Evolutionary conservation across 2,888 invertebrate genomes (phyloP).

Genomic region (Gastrophysa polygoni): DNA sequence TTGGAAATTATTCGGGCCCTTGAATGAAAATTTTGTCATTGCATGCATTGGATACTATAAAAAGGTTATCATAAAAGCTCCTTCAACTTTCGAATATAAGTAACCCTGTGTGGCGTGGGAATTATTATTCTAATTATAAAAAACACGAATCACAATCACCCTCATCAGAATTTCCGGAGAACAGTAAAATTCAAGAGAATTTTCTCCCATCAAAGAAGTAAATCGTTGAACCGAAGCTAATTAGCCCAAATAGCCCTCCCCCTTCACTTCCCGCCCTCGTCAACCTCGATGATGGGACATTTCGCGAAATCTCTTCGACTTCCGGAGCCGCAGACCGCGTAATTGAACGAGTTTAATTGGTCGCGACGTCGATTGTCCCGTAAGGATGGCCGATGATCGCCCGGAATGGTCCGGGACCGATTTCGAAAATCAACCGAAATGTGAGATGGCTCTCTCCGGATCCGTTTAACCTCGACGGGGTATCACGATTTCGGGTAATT

Average conservation of each 20-base stretch:
- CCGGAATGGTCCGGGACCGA: neutral
- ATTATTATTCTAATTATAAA: too few species aligned
- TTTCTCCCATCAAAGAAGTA: neutral
- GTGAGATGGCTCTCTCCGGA: neutral
- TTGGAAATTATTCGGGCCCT: too few species aligned
- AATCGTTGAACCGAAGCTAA: neutral
- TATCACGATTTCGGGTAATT: too few species aligned
- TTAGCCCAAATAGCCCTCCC: neutral
- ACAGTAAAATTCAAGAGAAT: neutral
- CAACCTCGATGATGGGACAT: neutral
- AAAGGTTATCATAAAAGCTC: too few species aligned
- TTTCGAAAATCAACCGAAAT: neutral
- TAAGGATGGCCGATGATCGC: neutral
- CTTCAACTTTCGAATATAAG: too few species aligned
- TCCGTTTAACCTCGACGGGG: neutral
- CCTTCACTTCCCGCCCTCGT: neutral
- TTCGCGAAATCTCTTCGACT: neutral
- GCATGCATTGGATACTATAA: too few species aligned
- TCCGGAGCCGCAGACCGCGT: neutral
- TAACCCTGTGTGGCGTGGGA: too few species aligned
- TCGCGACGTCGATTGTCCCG: neutral
- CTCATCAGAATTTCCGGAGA: neutral
- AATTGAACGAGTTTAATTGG: neutral
- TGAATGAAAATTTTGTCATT: too few species aligned
- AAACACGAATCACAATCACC: neutral